Base-by-base conservation (phyloP, 2,113 vertebrate species). In the Sporophila hypoxantha region DNA sequence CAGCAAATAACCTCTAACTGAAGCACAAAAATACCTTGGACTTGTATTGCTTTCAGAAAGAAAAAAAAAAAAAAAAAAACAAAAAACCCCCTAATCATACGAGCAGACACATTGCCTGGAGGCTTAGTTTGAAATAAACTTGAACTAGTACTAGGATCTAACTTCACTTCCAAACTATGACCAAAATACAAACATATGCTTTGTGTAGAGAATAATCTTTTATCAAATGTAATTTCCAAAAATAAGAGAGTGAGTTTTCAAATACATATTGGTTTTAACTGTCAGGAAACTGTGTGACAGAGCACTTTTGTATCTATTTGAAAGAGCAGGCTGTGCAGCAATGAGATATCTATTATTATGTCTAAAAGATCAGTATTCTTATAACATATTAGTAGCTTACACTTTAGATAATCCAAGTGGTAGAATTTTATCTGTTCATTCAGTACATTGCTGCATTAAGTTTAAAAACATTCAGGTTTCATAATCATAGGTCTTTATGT, bases 381-480 rank as follows among this genome's bases (percentile, higher is more conserved):
- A 36, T 44, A 11, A 47, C 60, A 60, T 16, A 60, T 64, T 67
- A 44, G 49, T 8, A 18, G 7, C 1, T 68, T 39, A 65, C 0
- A 0, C 16, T 60, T 42, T 30, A 64, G 26, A 50, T 12, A 79
- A 59, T 55, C 49, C 9, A 64, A 64, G 13, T 1, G 0, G 21
- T 47, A 34, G 13, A 74, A 64, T 9, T 69, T 82, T 36, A 55
- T 68, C 36, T 75, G 2, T 71, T 70, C 21, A 52, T 73, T 71
- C 32, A 57, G 16, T 68, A 39, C 6, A 13, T 26, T 41, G 21
- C 11, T 56, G 8, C 27, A 37, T 52, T 62, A 47, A 46, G 4
- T 52, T 87, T 64, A 71, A 41, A 68, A 76, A 34, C 5, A 17
- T 76, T 76, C 18, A 26, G 16, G n/a, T 64, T 64, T 68, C 34